phyloP scores from a whole-genome alignment of 2,797 vertebrate genomes.

The Ceryle rudis region DNA sequence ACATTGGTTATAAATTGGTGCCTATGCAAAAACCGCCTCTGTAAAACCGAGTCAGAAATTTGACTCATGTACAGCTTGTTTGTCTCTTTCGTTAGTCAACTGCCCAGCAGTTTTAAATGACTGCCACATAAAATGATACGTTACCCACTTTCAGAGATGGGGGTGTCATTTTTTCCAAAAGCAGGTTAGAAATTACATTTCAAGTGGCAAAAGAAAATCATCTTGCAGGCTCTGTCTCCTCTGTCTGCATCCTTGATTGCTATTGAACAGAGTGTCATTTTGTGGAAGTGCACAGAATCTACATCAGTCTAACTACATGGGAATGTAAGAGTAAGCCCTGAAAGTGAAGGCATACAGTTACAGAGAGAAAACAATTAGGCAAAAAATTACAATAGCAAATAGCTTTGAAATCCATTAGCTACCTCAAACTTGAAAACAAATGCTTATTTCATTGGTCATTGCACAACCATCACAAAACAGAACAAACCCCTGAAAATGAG shows the following conservation, averaged over 20 bases:
- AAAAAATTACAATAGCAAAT: conserved; percentile 47
- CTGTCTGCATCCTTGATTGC: neutral
- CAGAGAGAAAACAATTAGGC: conserved; percentile 55
- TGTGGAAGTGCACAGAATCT: conserved; percentile 1
- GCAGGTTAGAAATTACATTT: conserved; percentile 40
- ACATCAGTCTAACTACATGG: conserved; percentile 10
- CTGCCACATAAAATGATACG: neutral
- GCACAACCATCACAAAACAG: neutral
- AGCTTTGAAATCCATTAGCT: conserved; percentile 61
- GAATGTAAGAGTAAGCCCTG: conserved; percentile 30
- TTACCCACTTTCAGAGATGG: neutral
- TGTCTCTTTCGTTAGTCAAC: neutral
- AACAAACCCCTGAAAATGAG: neutral
- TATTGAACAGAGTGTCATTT: conserved; percentile 13
- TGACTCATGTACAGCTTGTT: neutral
- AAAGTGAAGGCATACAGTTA: conserved; percentile 37
- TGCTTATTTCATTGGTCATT: neutral
- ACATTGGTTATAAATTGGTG: neutral
- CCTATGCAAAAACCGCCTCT: neutral
- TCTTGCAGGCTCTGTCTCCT: neutral
- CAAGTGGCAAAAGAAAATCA: neutral
- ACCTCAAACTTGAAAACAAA: conserved; percentile 34
- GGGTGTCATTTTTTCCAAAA: neutral
- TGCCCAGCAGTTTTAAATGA: conserved; percentile 23
- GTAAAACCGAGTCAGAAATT: neutral